Evolutionary conservation across 2,888 invertebrate species (phyloP), one percentile per base, ranked within the genome.

Genomic region (Thalpophila matura): DNA sequence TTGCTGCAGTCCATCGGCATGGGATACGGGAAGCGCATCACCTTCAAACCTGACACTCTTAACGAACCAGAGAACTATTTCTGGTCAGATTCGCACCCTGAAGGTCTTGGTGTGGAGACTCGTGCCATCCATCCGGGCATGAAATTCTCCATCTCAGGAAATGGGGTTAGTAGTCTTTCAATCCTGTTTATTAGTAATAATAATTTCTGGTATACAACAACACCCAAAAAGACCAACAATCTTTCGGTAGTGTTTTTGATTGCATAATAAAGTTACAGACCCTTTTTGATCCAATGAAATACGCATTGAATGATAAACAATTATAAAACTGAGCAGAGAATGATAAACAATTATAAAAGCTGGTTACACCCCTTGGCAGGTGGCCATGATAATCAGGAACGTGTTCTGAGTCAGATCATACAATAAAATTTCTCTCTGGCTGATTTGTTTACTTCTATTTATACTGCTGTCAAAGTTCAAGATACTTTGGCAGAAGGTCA

Each of bases 31-130:
- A 97, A 97, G 85, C 95, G 97, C 47, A 93, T 97, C 61, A 97
- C 97, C 1, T 97, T 97, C 90, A 95, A 96, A 77, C 96, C 97
- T 0, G 96, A 96, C 71, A 95, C 95, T 2, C 88, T 96, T 18
- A 92, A 96, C 55, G 89, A 91, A 14, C 96, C 96, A 3, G 95
- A 96, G 74, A 97, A 97, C 88, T 97, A 96, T 86, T 96, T 97
- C 89, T 97, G 97, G 97, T 97, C 97, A 22, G 97, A 97, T 89
- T 97, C 96, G 37, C 96, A 96, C 77, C 96, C 97, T 4, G 97
- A 97, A 80, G 97, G 97, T 33, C 91, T 96, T 62, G 97, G 97
- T 49, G 93, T 97, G 84, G 97, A 97, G 85, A 95, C 96, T 2
- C 95, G 96, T 43, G 97, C 97, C 6, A 95, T 97, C 31, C 95